These are phyloP conservation scores for Paraplagusia blochii DNA, from an alignment of 2,113 vertebrate species.

Conservation along the genomic window DNA sequence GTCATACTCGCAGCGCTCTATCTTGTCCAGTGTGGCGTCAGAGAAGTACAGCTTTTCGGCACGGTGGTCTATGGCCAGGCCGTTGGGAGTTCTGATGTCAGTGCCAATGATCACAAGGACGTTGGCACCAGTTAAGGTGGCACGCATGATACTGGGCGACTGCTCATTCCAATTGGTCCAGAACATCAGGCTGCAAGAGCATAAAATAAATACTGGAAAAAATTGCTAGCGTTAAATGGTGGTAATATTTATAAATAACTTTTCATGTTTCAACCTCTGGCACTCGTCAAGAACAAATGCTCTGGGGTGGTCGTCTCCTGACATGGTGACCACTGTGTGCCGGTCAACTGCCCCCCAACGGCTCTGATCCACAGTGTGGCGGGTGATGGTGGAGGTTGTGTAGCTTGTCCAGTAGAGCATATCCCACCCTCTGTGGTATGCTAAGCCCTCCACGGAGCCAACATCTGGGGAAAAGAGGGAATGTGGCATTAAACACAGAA, in stretches of 20 bases:
- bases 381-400: constrained; percentile 93
- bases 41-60: constrained; percentile 98
- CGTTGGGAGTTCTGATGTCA: constrained; percentile 93
- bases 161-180: constrained; percentile 99
- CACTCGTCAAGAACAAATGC: constrained; percentile 95
- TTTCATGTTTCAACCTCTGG: constrained; percentile 81
- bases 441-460: constrained; percentile 94
- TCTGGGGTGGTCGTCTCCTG: constrained; percentile 91
- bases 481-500: not conserved
- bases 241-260: not conserved
- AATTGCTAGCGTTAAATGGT: not conserved
- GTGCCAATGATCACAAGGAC: constrained; percentile 91
- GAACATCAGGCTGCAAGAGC: constrained; percentile 76
- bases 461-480: constrained; percentile 76
- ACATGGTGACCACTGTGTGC: constrained; percentile 95
- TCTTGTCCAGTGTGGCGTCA: constrained; percentile 95
- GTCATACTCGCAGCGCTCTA: constrained; percentile 95
- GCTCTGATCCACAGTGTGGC: constrained; percentile 92
- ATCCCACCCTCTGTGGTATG: constrained; percentile 94
- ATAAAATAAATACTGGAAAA: not conserved
- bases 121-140: constrained; percentile 86
- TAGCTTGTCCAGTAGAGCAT: constrained; percentile 97
- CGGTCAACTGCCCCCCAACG: constrained; percentile 85
- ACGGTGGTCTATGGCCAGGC: constrained; percentile 93
- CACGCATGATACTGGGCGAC: constrained; percentile 96